Base-by-base conservation (phyloP, 1,140 invertebrate species). In the Solenopsis invicta region DNA sequence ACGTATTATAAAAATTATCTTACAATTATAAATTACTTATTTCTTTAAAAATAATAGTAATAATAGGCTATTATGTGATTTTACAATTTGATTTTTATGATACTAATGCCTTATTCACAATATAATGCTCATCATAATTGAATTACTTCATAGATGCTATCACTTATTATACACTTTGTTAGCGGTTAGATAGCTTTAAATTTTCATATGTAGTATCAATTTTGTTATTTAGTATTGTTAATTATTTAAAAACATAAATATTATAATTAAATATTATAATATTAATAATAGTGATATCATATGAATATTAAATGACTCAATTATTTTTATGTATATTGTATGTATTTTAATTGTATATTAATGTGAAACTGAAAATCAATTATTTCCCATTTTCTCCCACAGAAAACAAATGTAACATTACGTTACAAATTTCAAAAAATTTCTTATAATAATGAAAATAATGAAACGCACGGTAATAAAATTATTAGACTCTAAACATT, bases 41-140 rank as follows among this genome's bases (percentile, higher is more conserved):
- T 37, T 0, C 54, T 13, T 37, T 37, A 54, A 54, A 12, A 4
- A 12, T 54, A 34, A 69, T 45, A 45, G 6, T 48, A 16, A 48
- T 69, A 24, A 45, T 48, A 24, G 13, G 10, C 13, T 71, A 71
- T 24, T 71, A 24, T 56, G 54, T 54, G 2, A 37, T 56, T 54
- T 75, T 37, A 34, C 29, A 54, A n/a, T 75, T 34, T 74, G 4
- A 74, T 21, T 74, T 54, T 41, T 4, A 72, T 0, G 18, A 74
- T 5, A 8, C 45, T 21, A 56, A 5, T 37, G 18, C 16, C 16
- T 56, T 56, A n/a, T 56, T 37, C 50, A 66, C 34, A 56, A 75
- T 56, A 56, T 75, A 56, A 75, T 56, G 6, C 37, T 75, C 12
- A 9, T 75, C n/a, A 75, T 56, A 21, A 56, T 75, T 56, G 54